Percentiles rank a stretch among this genome's conserved stretches.
Conservation (phyloP, 1,140 invertebrate species). For the Drosophila sulfurigaster region DNA sequence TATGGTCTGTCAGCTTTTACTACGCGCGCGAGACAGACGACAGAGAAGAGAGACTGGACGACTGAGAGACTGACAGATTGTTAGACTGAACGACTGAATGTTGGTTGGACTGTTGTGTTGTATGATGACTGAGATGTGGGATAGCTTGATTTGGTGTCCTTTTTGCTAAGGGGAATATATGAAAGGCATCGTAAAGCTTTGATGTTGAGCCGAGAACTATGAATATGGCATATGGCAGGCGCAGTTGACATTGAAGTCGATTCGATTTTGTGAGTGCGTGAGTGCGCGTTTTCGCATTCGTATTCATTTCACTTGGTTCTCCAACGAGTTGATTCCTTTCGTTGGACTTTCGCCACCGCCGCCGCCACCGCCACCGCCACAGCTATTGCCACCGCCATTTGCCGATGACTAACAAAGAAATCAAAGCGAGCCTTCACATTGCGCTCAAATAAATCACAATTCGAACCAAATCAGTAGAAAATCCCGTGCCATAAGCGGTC, state of each 20-base stretch:
- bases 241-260: slow-evolving; percentile 44
- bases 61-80: slow-evolving; percentile 5
- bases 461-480: slow-evolving; percentile 83
- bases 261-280: slow-evolving; percentile 36
- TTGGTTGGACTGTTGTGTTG: too few relatives aligned
- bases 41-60: slow-evolving; percentile 12
- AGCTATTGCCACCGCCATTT: slow-evolving; percentile 28
- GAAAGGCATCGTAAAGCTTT: slow-evolving; percentile 69
- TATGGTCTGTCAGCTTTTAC: slow-evolving; percentile 75
- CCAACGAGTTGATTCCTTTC: slow-evolving; percentile 27
- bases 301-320: slow-evolving; percentile 69
- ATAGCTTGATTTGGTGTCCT: slow-evolving; percentile 78
- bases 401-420: slow-evolving; percentile 74
- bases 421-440: slow-evolving; percentile 73
- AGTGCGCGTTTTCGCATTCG: slow-evolving; percentile 50
- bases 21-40: slow-evolving; percentile 50
- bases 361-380: not conserved
- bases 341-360: slow-evolving; percentile 62
- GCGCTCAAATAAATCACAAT: slow-evolving; percentile 81
- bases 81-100: slow-evolving; percentile 14
- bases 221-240: slow-evolving; percentile 45
- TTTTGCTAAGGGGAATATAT: slow-evolving; percentile 58
- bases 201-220: slow-evolving; percentile 70
- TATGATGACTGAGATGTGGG: slow-evolving; percentile 51
- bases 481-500: slow-evolving; percentile 77